These are phyloP conservation scores for Alexandromys fortis DNA, from an alignment of 2,113 vertebrate species.

Conservation along the genomic window DNA sequence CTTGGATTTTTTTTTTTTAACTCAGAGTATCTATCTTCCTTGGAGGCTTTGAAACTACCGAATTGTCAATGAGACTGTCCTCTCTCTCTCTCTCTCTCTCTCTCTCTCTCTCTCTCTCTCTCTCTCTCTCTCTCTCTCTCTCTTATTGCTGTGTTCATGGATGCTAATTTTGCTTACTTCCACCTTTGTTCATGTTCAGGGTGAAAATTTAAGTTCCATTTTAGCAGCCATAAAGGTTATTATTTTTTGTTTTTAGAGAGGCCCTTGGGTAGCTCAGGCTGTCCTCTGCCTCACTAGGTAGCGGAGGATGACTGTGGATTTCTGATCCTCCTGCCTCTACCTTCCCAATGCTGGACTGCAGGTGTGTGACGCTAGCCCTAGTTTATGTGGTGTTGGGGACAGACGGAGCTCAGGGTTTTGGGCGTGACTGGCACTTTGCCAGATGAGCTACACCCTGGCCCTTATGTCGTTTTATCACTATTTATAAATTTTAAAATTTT, in stretches of 20 bases:
- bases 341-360: not conserved
- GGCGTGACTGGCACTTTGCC: not conserved
- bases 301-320: not conserved
- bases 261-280: not conserved
- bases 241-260: not conserved
- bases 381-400: not conserved
- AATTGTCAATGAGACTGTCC: not conserved
- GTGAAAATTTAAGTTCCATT: constrained; percentile 18
- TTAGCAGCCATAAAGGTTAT: not conserved
- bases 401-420: not conserved
- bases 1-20: not conserved
- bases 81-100: not conserved
- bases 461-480: not conserved
- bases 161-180: constrained; percentile 53
- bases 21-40: constrained; percentile 24
- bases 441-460: not conserved
- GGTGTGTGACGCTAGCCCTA: not conserved
- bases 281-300: not conserved
- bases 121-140: not conserved
- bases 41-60: constrained; percentile 19
- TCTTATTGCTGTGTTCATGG: not conserved
- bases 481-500: not conserved
- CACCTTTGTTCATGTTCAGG: not conserved
- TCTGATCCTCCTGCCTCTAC: not conserved
- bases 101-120: not conserved